Base-by-base conservation (phyloP, 2,797 vertebrate species). In the Siniperca undulata region DNA sequence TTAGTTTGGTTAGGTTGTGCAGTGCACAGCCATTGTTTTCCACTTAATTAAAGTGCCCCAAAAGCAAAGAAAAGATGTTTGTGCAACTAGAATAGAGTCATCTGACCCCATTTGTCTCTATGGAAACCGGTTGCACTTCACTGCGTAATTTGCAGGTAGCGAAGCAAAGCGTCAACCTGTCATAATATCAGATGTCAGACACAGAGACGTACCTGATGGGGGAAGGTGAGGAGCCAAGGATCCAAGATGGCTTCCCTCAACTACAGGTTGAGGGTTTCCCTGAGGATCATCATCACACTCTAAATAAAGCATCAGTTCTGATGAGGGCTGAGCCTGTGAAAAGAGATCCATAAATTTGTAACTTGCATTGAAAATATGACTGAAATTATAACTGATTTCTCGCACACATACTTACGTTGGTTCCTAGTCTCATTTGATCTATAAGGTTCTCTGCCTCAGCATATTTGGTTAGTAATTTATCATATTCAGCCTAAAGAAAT, bases 401-500 rank as follows among this genome's bases (percentile, higher is more conserved):
- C 8, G n/a, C 20, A 61, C 11, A 3, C 20, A 16, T 7, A 88
- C 89, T 92, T 89, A 96, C 94, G n/a, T 88, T 90, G 77, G 70
- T 86, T 80, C 88, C 92, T 24, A 91, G 38, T 88, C 91, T 94
- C 87, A 94, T 92, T 88, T 93, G 87, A 84, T 95, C 92, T 42
- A 94, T 94, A n/a, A 91, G 81, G 74, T 93, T 95, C 66, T 95
- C 95, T 58, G 94, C 91, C 38, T 94, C 91, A n/a, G 92, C 92
- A 82, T 94, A 94, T 91, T 92, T 95, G 70, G 93, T 91, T 1
- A 96, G 85, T 78, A 96, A 67, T 86, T 94, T 92, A 86, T 95
- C 93, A 93, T 96, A 95, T 85, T 96, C 94, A 82, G 65, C 92
- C 96, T 96, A 46, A 74, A 89, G 52, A 88, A 58, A 84, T 11